Percentiles rank a stretch among this genome's conserved stretches.
These are phyloP conservation scores for Ceyx cyanopectus DNA, from an alignment of 2,113 vertebrate genomes.

Conservation along the genomic window DNA sequence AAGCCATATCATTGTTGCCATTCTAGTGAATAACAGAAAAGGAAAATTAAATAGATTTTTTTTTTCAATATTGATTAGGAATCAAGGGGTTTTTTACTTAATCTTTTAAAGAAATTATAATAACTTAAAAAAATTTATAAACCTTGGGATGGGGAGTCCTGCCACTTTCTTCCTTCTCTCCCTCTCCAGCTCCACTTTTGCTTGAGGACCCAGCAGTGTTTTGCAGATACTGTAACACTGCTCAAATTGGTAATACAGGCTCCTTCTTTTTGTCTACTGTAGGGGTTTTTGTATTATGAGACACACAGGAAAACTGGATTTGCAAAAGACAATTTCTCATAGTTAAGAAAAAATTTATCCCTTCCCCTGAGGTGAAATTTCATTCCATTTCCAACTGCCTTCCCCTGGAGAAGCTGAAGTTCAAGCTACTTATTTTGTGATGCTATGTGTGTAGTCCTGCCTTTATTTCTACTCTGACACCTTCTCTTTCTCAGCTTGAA, in stretches of 20 bases:
- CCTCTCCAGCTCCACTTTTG: neutral
- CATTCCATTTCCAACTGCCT: neutral
- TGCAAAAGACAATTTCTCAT: neutral
- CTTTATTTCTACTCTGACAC: neutral
- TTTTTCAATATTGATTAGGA: neutral
- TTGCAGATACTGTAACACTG: neutral
- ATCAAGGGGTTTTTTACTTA: neutral
- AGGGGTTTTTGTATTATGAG: neutral
- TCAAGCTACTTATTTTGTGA: neutral
- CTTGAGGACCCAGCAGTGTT: neutral
- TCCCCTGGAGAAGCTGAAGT: neutral
- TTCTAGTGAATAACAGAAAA: neutral
- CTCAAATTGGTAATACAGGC: neutral
- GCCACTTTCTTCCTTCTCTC: neutral
- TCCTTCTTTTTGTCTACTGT: neutral
- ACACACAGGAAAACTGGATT: neutral
- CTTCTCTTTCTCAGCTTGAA: constrained; percentile 80
- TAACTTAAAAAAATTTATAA: neutral
- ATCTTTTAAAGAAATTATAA: neutral
- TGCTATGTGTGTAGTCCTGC: neutral
- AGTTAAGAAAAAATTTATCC: neutral
- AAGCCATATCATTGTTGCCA: neutral
- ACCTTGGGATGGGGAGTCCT: neutral
- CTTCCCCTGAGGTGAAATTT: neutral
- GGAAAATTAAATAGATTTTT: neutral